Base-by-base conservation (phyloP, 2,797 vertebrate species). In the Acomys russatus region DNA sequence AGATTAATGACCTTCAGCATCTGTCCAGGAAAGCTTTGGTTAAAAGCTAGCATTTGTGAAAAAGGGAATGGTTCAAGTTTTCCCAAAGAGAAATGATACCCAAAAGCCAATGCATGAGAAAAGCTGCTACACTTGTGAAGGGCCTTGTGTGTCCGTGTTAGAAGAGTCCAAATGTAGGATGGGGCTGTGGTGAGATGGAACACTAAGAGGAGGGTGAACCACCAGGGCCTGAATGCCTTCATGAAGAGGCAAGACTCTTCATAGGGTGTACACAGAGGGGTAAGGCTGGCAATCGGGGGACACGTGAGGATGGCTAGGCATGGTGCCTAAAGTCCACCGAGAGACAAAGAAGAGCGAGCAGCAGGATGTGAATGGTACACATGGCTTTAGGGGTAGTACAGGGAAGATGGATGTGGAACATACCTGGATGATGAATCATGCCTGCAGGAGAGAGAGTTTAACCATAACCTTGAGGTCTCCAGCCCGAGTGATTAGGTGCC, bases 11-110 rank as follows among this genome's bases (percentile, higher is more conserved):
- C 30, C 44, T 88, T 96, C 61, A 30, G 11, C 22, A 88, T 49
- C 4, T 28, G 18, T 82, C 66, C 54, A 68, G 51, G 79, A 94
- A 80, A 95, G 4, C 15, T 90, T 77, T 94, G 76, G 54, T 78
- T 66, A 86, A 89, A 59, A 94, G 35, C 9, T 35, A 35, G 5
- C 59, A 35, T 83, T 96, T 87, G 28, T n/a, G 2, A 38, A 9
- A 3, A 17, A 84, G 7, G 15, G 10, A 95, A 66, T 38, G 49
- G 25, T 25, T 56, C 38, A n/a, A 1, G 86, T 66, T 79, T 92
- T 74, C 18, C 12, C 18, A 91, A 77, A 49, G 10, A 82, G 44
- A 86, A 71, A 94, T 14, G 12, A 20, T 56, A 11, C 51, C 33
- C 6, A 77, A 83, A 86, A 66, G 35, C n/a, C 35, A 61, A 82